phyloP scores from a whole-genome alignment of 2,113 vertebrate genomes.

The Sinocyclocheilus rhinocerous region DNA sequence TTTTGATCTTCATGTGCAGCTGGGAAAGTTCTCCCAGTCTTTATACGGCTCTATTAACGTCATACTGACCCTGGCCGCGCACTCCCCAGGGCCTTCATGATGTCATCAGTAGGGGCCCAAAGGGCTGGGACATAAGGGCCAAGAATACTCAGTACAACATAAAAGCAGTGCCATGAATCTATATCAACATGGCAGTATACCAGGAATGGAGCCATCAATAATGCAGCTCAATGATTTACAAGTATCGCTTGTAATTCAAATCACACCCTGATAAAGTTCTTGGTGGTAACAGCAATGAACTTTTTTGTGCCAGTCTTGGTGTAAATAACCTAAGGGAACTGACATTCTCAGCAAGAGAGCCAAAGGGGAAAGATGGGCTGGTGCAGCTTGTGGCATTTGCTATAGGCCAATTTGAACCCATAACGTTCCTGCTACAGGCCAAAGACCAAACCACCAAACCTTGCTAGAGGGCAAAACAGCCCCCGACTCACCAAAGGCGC shows the following conservation, averaged over 20 bases:
- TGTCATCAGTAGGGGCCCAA: constrained; percentile 44
- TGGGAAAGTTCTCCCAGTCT: constrained; percentile 51
- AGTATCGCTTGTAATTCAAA: not conserved
- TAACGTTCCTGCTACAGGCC: not conserved
- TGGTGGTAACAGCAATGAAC: not conserved
- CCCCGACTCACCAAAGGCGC: not conserved
- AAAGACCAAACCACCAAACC: not conserved
- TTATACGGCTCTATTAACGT: constrained; percentile 36
- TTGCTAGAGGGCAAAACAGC: constrained; percentile 21
- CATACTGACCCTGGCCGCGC: constrained; percentile 17
- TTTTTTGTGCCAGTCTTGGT: not conserved
- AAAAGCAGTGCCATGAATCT: not conserved
- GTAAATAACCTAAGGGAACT: constrained; percentile 23
- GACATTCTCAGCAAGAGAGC: constrained; percentile 31
- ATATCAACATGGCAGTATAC: not conserved
- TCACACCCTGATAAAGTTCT: not conserved
- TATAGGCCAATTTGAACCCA: not conserved
- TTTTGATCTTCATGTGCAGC: constrained; percentile 51
- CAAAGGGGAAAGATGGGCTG: constrained; percentile 4
- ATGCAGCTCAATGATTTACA: constrained; percentile 3
- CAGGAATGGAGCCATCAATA: constrained; percentile 2
- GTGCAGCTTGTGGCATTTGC: constrained; percentile 39
- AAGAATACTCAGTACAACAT: constrained; percentile 12
- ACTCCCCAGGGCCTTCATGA: constrained; percentile 44
- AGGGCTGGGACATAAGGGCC: constrained; percentile 15